Evolutionary conservation across 2,888 invertebrate genomes (phyloP).

Genomic region (Aleiodes testaceus): DNA sequence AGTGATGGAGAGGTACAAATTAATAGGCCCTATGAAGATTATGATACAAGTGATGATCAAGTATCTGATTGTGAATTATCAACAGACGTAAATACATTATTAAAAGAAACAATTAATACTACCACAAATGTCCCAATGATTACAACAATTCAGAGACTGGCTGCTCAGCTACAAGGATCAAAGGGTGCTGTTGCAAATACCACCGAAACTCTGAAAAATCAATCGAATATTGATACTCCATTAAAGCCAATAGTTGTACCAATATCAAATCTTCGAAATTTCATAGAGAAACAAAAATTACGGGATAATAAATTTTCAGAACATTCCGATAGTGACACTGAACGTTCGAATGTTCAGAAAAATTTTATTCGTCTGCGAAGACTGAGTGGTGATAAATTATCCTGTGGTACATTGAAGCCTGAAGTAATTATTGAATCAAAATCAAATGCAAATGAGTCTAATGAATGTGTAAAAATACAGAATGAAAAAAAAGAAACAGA

Average conservation of each 20-base stretch:
- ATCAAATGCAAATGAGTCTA: slow-evolving; percentile 21
- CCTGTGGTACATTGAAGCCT: slow-evolving; percentile 48
- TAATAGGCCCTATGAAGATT: slow-evolving; percentile 57
- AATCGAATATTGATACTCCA: slow-evolving; percentile 38
- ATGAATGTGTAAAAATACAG: slow-evolving; percentile 40
- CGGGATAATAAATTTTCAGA: slow-evolving; percentile 4
- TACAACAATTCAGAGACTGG: slow-evolving; percentile 69
- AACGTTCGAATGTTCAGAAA: slow-evolving; percentile 48
- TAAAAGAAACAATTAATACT: slow-evolving; percentile 61
- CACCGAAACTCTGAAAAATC: slow-evolving; percentile 12
- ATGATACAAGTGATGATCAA: slow-evolving; percentile 64
- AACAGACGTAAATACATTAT: slow-evolving; percentile 63
- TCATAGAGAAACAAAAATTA: slow-evolving; percentile 46
- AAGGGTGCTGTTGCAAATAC: slow-evolving; percentile 52
- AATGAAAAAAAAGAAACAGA: slow-evolving; percentile 56
- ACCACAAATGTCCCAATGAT: slow-evolving; percentile 64
- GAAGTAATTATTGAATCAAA: slow-evolving; percentile 28
- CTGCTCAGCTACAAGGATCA: slow-evolving; percentile 66
- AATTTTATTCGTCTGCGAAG: slow-evolving; percentile 73
- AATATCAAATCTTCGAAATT: slow-evolving; percentile 48
- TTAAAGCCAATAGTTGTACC: slow-evolving; percentile 57
- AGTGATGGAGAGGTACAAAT: slow-evolving; percentile 55
- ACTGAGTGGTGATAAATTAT: slow-evolving; percentile 74
- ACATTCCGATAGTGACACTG: neutral
- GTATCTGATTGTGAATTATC: slow-evolving; percentile 62